Conservation (phyloP, 1,140 invertebrate species). For the Hypsibius dujardini region DNA sequence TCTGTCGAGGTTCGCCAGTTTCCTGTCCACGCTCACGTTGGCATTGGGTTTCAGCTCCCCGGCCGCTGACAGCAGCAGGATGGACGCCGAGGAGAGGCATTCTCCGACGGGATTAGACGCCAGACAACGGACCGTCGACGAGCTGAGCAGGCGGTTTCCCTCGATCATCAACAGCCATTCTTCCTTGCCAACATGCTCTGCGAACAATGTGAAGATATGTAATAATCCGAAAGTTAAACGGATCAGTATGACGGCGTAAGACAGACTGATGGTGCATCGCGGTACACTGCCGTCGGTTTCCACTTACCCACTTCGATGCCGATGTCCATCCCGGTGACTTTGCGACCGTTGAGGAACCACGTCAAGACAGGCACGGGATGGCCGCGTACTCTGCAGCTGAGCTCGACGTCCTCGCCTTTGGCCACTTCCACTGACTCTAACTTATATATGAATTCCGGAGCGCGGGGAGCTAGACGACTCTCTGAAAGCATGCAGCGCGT, state of each 20-base stretch:
- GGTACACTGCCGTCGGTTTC: neutral
- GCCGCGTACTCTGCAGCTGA: slow-evolving; percentile 1
- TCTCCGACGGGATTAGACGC: neutral
- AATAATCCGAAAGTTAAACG: neutral
- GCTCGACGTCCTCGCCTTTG: neutral
- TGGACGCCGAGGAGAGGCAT: neutral
- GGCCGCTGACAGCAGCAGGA: neutral
- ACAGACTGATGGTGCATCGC: neutral
- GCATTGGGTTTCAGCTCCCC: neutral
- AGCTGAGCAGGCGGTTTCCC: neutral
- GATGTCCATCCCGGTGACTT: neutral
- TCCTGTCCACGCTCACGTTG: neutral
- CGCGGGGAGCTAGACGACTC: neutral
- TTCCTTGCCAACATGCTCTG: slow-evolving; percentile 16
- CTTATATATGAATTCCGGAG: slow-evolving; percentile 3
- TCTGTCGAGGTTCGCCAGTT: neutral
- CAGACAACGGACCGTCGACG: neutral
- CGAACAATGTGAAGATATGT: neutral
- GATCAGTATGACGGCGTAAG: neutral
- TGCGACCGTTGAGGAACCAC: neutral
- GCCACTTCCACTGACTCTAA: neutral
- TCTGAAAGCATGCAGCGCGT: neutral
- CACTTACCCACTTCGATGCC: slow-evolving; percentile 3
- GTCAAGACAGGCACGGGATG: slow-evolving; percentile 8
- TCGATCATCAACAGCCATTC: slow-evolving; percentile 14